These are phyloP conservation scores for Trachelus tabidus DNA, from an alignment of 2,888 invertebrate genomes.

Conservation along the genomic window DNA sequence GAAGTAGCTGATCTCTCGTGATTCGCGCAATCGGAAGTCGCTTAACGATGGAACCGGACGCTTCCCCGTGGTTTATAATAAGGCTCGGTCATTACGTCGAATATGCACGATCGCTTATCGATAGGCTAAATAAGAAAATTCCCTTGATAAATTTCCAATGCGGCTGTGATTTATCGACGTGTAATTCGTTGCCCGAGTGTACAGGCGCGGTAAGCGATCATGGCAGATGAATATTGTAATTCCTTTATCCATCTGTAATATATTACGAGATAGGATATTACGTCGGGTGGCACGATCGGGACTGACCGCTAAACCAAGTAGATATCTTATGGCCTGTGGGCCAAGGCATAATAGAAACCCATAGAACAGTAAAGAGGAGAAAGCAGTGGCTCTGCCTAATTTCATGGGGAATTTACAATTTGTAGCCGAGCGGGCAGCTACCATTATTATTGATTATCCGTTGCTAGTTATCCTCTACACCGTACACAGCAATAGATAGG, in stretches of 20 bases:
- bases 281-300: not conserved
- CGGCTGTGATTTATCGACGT: constrained; percentile 51
- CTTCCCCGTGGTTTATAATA: not conserved
- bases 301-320: not conserved
- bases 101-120: not conserved
- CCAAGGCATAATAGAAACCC: not conserved
- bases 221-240: constrained; percentile 54
- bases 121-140: constrained; percentile 29
- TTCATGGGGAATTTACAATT: constrained; percentile 52
- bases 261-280: constrained; percentile 6
- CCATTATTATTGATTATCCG: constrained; percentile 44
- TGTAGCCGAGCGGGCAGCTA: constrained; percentile 31
- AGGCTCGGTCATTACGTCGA: not conserved
- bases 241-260: constrained; percentile 31
- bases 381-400: constrained; percentile 33
- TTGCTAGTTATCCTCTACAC: constrained; percentile 15
- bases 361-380: constrained; percentile 13
- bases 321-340: not conserved
- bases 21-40: not conserved
- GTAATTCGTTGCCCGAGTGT: constrained; percentile 39
- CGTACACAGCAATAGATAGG: not conserved
- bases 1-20: not conserved
- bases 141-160: constrained; percentile 51
- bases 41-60: not conserved
- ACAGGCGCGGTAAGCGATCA: constrained; percentile 33